Evolutionary conservation across 2,113 vertebrate genomes (phyloP), one percentile per base, ranked within the genome.

Genomic region (Sapayoa aenigma): DNA sequence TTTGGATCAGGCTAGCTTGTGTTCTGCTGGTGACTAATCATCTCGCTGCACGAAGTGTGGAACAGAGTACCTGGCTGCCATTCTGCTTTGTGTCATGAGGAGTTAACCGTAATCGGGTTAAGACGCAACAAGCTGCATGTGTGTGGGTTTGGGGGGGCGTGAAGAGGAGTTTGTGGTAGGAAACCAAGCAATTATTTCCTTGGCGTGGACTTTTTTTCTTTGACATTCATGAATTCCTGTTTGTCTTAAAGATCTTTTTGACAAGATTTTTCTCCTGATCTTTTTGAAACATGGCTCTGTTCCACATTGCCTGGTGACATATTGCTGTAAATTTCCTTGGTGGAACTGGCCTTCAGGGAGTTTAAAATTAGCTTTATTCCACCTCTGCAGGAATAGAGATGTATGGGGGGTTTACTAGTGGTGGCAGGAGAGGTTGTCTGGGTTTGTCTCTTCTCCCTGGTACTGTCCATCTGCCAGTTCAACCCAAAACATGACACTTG

Each of bases 161-260:
- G 63, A 76, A 77, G 76, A 79, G 60, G 83, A 94, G 68, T 88
- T 94, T 95, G 89, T 89, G 92, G 94, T 84, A 92, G 97, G 93
- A 94, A 97, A 95, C 58, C 11, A 60, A 91, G 83, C 56, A 71
- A 74, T 85, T 87, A 49, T 53, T 65, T 35, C 4, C 7, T 84
- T 92, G 67, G n/a, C 0, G 13, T 90, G 78, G 67, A 85, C 53
- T 79, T 56, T 82, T 84, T 53, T 89, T 89, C 55, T 68, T 93
- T 78, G 35, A 79, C 85, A 81, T 81, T 93, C 62, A 58, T 76
- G 56, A 91, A 90, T 87, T 71, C 52, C 88, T 93, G 41, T 55
- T 79, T 90, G 65, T 94, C 69, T 81, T 78, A 55, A 94, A 93
- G 44, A 80, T 87, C 62, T 85, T 73, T 76, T 92, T 3, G 5